Percentiles rank a stretch among this genome's conserved stretches.
Conservation (phyloP, 2,888 invertebrate species). For the Alentia gelatinosa region DNA sequence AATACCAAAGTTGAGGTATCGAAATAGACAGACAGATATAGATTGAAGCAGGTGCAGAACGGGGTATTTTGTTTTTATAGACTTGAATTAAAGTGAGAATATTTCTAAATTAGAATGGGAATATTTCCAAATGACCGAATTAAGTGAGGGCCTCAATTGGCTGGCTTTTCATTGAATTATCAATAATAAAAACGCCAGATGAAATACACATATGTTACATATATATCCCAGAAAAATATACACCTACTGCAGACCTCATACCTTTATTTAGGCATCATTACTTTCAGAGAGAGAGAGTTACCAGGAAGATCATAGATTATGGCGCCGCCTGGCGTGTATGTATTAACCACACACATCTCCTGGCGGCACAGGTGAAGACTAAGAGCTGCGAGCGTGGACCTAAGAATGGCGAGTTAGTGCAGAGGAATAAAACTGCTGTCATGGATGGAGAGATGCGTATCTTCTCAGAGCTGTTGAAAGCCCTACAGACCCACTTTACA, state of each 20-base stretch:
- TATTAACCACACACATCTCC: not conserved
- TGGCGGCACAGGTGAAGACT: not conserved
- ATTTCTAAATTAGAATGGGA: too few species aligned
- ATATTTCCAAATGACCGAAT: not conserved
- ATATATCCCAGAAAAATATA: not conserved
- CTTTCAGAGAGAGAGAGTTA: not conserved
- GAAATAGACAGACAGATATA: too few species aligned
- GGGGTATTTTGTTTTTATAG: too few species aligned
- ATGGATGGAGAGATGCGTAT: not conserved
- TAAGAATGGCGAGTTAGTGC: not conserved
- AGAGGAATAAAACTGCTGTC: not conserved
- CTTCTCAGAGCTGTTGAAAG: not conserved
- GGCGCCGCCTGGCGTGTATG: not conserved
- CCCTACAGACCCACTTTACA: too few species aligned
- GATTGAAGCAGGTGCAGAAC: too few species aligned
- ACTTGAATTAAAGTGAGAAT: too few species aligned
- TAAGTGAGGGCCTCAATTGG: not conserved
- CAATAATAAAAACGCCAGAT: too few species aligned
- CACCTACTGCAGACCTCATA: not conserved
- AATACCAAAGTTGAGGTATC: too few species aligned
- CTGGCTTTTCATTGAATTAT: too few species aligned
- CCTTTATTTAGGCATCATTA: not conserved
- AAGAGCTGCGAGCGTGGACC: constrained; percentile 10
- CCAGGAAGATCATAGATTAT: not conserved
- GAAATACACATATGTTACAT: not conserved